Evolutionary conservation across 2,888 invertebrate genomes (phyloP), one percentile per base, ranked within the genome.

Genomic region (Trichogramma dendrolimi): DNA sequence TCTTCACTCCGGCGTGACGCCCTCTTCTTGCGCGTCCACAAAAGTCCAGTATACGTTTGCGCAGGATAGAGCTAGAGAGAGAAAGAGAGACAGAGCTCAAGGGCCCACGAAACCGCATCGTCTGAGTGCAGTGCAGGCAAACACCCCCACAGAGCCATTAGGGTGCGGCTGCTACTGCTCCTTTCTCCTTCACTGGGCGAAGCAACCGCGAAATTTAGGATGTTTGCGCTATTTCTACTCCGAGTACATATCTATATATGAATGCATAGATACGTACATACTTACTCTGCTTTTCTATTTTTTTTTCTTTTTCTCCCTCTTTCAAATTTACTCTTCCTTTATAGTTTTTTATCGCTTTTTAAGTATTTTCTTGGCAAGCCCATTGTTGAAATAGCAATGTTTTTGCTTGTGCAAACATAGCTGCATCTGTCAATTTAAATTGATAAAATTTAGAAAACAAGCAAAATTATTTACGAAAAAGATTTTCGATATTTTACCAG

Each of bases 1-100:
- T 79, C 79, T 79, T 79, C 79, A 78, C 78, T 79, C 75, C 27
- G 75, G 74, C 79, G 79, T 79, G 79, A 79, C 78, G 79, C 78
- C 76, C 76, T 47, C 40, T 46, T n/a, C 41, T 42, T 38, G 41
- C 39, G 4, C 40, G 40, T 7, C 48, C 41, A 39, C 27, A 27
- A 27, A 27, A 27, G 27, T 27, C 27, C 27, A 27, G 27, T 27
- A 27, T 27, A 27, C 27, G 27, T 27, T 27, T 27, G 27, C 27
- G 27, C 27, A 27, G 27, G 27, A 27, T 27, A 27, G 27, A 27
- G 27, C 27, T 27, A 27, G 1, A 27, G 27, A 27, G 27, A 27
- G 27, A 27, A 3, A 27, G 27, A 14, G 14, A 14, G 14, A 14
- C 14, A 14, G 14, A 27, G 27, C 27, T 27, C 27, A 27, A 27